Base-by-base conservation (phyloP, 2,113 vertebrate genomes). In the Monopterus albus region DNA sequence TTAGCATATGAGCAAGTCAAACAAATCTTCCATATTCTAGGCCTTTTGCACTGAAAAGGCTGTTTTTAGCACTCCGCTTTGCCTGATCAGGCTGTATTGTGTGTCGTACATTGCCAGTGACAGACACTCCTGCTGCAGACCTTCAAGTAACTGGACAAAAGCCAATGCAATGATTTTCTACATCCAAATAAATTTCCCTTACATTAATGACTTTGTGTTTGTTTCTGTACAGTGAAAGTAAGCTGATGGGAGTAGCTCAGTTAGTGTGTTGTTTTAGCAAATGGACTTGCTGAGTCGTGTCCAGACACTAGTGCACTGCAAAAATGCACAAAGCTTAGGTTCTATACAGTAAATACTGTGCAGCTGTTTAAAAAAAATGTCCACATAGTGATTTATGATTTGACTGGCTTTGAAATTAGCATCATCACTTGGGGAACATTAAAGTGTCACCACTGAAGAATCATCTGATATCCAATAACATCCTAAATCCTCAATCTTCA, bases 261-360 rank as follows among this genome's bases (percentile, higher is more conserved):
- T 83, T 53, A 82, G 57, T 2, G 4, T 84, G 84, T 87, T 88
- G 79, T 70, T 86, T 82, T 84, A 85, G 78, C 62, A 83, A 88
- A 88, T 83, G 81, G 82, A 83, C 63, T 82, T 29, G 47, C 71
- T 87, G 86, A 87, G 72, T 79, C 23, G 31, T 51, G 46, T 86
- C 82, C 81, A 87, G 81, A 70, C 25, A 45, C 68, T 55, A 56
- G 35, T 39, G 51, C 23, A 21, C 64, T 31, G 36, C 35, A 42
- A n/a, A 29, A 69, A 59, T 26, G 23, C 47, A 61, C 73, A 57
- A 38, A 47, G 51, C 51, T 78, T 68, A 18, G 46, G 61, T 69
- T 79, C 72, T 75, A 50, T 23, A 77, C 72, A 72, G 46, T 23
- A 81, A 79, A 87, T 60, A 53, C 15, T 23, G 23, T 0, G 17